Percentiles rank a stretch among this genome's conserved stretches.
These are phyloP conservation scores for Aegotheles bennettii DNA, from an alignment of 2,113 vertebrate species.

Conservation along the genomic window DNA sequence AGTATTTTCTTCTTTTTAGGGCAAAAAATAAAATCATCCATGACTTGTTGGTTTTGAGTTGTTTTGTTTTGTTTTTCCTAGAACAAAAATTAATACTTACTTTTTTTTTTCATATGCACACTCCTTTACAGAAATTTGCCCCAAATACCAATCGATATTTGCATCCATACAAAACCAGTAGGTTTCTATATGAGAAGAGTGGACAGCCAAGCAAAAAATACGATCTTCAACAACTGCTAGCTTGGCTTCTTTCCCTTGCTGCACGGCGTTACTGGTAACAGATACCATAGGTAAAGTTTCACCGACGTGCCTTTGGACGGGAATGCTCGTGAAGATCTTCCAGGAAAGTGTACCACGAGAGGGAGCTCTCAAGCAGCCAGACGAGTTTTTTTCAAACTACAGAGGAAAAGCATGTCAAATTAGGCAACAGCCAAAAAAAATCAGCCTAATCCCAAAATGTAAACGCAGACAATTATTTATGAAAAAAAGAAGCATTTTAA, in stretches of 20 bases:
- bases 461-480: background rate
- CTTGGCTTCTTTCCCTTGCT: background rate
- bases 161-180: background rate
- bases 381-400: background rate
- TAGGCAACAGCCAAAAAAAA: background rate
- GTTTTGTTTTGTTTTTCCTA: too few species aligned
- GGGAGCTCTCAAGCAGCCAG: slow-evolving; percentile 8
- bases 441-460: background rate
- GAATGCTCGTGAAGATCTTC: background rate
- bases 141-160: background rate
- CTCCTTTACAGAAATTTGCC: background rate
- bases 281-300: background rate
- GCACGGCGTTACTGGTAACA: background rate
- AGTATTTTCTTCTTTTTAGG: background rate
- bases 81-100: background rate
- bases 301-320: accelerated
- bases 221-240: background rate
- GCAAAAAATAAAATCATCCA: background rate
- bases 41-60: background rate
- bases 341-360: background rate
- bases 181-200: background rate
- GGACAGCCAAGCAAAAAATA: background rate
- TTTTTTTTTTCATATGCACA: background rate
- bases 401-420: background rate
- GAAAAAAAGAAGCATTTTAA: background rate